Conservation (phyloP, 2,797 vertebrate genomes). For the Mormyrops boulengeri region DNA sequence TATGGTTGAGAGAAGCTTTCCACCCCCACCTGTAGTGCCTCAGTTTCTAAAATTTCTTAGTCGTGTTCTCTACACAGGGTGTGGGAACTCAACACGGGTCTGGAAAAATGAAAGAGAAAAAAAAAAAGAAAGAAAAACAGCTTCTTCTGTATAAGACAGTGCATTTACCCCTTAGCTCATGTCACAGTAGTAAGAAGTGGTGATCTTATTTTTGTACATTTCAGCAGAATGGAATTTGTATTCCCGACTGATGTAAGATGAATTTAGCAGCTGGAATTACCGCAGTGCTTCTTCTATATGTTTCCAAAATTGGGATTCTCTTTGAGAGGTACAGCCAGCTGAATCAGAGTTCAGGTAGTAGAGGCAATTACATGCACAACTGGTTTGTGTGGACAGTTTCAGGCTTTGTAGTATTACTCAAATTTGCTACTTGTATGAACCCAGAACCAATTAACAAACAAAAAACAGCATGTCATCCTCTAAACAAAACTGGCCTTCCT, state of each 20-base stretch:
- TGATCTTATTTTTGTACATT: neutral
- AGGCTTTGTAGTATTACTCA: neutral
- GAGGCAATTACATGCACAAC: neutral
- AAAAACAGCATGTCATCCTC: conserved; percentile 10
- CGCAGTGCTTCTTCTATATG: neutral
- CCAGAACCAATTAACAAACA: neutral
- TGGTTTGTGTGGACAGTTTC: neutral
- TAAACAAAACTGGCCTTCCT: neutral
- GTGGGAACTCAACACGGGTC: neutral
- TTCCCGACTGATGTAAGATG: neutral
- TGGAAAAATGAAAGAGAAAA: neutral
- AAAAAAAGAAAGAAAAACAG: neutral
- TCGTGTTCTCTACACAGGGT: neutral
- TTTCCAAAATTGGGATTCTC: neutral
- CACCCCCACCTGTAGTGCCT: neutral
- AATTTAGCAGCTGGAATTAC: neutral
- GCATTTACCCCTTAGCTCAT: neutral
- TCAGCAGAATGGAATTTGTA: neutral
- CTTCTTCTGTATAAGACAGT: neutral
- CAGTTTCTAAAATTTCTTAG: neutral
- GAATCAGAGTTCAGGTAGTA: neutral
- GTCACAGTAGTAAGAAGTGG: neutral
- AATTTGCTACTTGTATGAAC: conserved; percentile 1
- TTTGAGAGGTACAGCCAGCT: neutral
- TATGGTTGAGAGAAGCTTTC: neutral